Base-by-base conservation (phyloP, 92 coral and sea anemone species). In the Palythoa grandis region DNA sequence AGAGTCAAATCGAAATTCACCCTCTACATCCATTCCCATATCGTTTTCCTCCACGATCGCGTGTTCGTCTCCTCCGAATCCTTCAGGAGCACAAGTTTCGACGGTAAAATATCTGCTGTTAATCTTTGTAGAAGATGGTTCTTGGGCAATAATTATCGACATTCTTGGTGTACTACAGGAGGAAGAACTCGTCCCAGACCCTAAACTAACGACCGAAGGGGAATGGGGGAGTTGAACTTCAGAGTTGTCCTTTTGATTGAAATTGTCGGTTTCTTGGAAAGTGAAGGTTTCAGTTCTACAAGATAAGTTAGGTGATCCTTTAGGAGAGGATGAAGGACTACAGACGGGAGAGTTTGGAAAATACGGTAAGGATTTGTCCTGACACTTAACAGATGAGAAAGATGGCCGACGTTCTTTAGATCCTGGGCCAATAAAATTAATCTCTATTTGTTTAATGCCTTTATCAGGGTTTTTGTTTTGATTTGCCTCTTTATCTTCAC, bases 121-220 rank as follows among this genome's bases (percentile, higher is more conserved):
- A 8, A 94, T 91, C 86, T 94, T 94, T 48, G 98, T 94, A 7
- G 92, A 82, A 1, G 98, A 90, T 13, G 95, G 89, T 68, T 94
- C 98, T 71, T 94, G 98, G 48, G 98, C 93, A 24, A 94, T 92
- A 43, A 94, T 77, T n/a, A 94, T 91, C 1, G 98, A 94, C 94
- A 94, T 94, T 90, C 95, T 86, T 0, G 98, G 94, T 52, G 95
- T 77, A 57, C 92, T 90, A 38, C 92, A 86, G 0, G 94, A 90
- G 16, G 93, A 92, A 43, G 93, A 92, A 43, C 84, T 86, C 23
- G 91, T 78, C 15, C 89, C 97, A 5, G 95, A 94, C 37, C 29
- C 77, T 37, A 71, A 83, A 74, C 78, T 74, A 43, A 48, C 19
- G 23, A 25, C 66, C 47, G 77, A 71, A 22, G 74, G 79, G 23